These are phyloP conservation scores for Embiotoca jacksoni DNA, from an alignment of 2,113 vertebrate genomes.

Conservation along the genomic window DNA sequence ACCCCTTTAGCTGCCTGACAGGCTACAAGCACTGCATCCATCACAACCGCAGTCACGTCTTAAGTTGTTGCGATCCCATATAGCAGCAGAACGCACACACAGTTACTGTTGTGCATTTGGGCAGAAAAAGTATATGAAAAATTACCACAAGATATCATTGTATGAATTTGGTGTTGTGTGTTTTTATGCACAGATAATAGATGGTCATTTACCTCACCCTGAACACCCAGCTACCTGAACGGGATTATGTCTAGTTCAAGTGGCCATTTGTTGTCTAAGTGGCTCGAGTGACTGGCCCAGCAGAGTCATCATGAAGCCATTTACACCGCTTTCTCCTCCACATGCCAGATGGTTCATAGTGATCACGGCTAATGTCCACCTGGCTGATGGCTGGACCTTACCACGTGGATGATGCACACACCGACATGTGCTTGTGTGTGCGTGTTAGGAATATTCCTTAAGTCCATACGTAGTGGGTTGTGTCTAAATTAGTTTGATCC, in stretches of 20 bases:
- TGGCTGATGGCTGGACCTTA: conserved; percentile 80
- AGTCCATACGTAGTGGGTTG: neutral
- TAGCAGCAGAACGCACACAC: conserved; percentile 29
- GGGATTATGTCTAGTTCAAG: conserved; percentile 54
- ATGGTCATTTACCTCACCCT: conserved; percentile 49
- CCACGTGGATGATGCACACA: conserved; percentile 43
- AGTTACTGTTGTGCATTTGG: conserved; percentile 22
- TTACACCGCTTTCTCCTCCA: conserved; percentile 58
- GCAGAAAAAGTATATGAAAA: conserved; percentile 16
- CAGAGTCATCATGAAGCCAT: conserved; percentile 81
- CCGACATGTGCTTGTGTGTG: neutral
- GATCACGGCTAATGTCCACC: conserved; percentile 82
- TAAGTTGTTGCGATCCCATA: conserved; percentile 29
- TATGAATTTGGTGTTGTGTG: neutral
- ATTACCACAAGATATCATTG: neutral
- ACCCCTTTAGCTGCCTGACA: conserved; percentile 73
- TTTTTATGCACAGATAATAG: conserved; percentile 33
- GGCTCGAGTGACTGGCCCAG: conserved; percentile 69
- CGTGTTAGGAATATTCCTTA: neutral
- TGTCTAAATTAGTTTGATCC: neutral
- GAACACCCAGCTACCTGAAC: conserved; percentile 52
- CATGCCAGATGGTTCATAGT: conserved; percentile 82
- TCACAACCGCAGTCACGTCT: conserved; percentile 59
- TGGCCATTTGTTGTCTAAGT: conserved; percentile 72
- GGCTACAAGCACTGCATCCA: conserved; percentile 72